These are phyloP conservation scores for Oophaga pumilio DNA, from an alignment of 2,113 vertebrate species.

Conservation along the genomic window DNA sequence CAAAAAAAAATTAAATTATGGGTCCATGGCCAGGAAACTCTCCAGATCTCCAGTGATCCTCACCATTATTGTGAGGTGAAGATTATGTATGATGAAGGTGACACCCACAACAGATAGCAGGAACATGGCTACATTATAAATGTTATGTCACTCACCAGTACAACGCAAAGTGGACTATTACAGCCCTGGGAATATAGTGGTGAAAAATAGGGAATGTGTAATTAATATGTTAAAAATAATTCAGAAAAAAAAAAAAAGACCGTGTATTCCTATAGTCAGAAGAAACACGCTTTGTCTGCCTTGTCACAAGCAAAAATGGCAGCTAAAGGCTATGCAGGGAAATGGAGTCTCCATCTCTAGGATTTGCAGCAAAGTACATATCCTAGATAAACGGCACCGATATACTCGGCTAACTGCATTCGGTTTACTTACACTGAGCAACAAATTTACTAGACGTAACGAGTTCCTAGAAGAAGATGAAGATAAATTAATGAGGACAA, in stretches of 20 bases:
- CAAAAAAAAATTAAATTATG: no score
- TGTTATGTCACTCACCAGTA: no score
- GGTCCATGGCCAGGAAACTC: no score
- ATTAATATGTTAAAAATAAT: neutral
- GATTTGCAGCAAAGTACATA: neutral
- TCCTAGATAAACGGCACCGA: neutral
- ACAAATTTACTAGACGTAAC: neutral
- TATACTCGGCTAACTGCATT: neutral
- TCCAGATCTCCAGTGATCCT: no score
- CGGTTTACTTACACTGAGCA: neutral
- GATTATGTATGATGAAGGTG: no score
- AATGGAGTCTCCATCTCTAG: neutral
- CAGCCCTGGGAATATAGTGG: no score
- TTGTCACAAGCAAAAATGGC: neutral
- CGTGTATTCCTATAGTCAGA: neutral
- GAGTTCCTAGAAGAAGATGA: neutral
- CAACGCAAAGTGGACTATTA: no score
- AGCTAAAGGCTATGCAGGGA: neutral
- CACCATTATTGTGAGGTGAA: no score
- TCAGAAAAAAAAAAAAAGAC: neutral
- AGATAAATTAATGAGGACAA: conserved; percentile 26
- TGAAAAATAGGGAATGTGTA: no score
- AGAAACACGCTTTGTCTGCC: neutral
- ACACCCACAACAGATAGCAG: no score
- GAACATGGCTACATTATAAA: no score